phyloP scores from a whole-genome alignment of 2,113 vertebrate species.

The Cyprinodon tularosa region DNA sequence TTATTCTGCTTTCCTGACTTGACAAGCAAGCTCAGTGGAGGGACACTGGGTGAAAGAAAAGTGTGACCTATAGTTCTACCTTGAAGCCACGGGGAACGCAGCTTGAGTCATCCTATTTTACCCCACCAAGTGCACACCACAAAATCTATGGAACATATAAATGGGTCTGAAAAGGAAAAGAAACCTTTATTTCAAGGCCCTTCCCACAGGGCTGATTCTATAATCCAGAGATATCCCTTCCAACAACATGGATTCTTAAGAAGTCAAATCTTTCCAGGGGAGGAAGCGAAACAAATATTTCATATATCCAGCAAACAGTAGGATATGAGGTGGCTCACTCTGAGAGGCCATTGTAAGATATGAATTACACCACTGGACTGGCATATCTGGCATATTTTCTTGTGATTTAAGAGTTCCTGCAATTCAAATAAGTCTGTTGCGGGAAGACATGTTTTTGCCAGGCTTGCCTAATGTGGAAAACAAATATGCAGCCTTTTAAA shows the following conservation, averaged over 20 bases:
- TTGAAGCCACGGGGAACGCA: constrained; percentile 83
- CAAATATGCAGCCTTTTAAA: constrained; percentile 16
- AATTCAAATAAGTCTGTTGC: constrained; percentile 17
- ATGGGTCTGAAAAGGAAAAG: constrained; percentile 78
- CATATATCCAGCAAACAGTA: constrained; percentile 72
- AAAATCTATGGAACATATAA: constrained; percentile 64
- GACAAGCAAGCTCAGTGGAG: constrained; percentile 91
- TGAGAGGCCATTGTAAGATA: constrained; percentile 63
- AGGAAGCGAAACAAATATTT: constrained; percentile 70
- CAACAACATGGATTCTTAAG: constrained; percentile 78
- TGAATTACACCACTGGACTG: constrained; percentile 35
- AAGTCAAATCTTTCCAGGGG: constrained; percentile 75
- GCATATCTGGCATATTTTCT: constrained; percentile 36
- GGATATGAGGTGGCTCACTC: constrained; percentile 53
- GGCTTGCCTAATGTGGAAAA: constrained; percentile 31
- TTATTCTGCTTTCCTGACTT: constrained; percentile 85
- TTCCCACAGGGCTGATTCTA: constrained; percentile 81
- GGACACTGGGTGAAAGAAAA: constrained; percentile 84
- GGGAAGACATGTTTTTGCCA: constrained; percentile 33
- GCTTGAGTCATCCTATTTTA: constrained; percentile 79
- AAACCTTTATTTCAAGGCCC: constrained; percentile 82
- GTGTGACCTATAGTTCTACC: constrained; percentile 83
- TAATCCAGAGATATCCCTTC: constrained; percentile 84
- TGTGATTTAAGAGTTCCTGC: constrained; percentile 31
- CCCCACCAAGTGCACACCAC: constrained; percentile 18